Conservation (phyloP, 2,888 invertebrate species). For the Cataglyphis rosenhaueri region DNA sequence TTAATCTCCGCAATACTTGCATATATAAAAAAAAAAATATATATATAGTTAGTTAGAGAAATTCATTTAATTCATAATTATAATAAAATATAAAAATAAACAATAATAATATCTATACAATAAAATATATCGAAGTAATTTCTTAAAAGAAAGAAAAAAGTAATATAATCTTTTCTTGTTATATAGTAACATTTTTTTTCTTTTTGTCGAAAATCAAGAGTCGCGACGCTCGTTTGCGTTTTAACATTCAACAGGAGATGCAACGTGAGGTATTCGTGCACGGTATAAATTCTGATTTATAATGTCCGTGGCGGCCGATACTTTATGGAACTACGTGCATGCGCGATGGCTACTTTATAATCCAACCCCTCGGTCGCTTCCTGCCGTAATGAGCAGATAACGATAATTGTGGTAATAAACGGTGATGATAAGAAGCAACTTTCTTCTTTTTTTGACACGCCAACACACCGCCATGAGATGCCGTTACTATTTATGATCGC, state of each 20-base stretch:
- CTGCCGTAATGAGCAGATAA: conserved; percentile 50
- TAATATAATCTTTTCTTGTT: not conserved
- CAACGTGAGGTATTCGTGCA: conserved; percentile 38
- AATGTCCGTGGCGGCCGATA: conserved; percentile 26
- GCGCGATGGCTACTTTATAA: conserved; percentile 44
- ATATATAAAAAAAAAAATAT: not conserved
- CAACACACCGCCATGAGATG: conserved; percentile 20
- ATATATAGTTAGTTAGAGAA: not conserved
- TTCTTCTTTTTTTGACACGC: conserved; percentile 24
- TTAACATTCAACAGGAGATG: conserved; percentile 44
- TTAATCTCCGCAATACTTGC: not conserved
- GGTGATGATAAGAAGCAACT: conserved; percentile 26
- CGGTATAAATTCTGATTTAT: conserved; percentile 54
- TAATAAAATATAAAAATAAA: not conserved
- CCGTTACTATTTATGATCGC: conserved; percentile 34
- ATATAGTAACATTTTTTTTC: not conserved
- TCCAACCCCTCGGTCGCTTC: conserved; percentile 34
- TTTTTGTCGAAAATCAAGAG: not conserved
- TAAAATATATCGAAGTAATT: not conserved
- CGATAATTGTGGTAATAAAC: conserved; percentile 48
- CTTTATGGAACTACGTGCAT: conserved; percentile 52
- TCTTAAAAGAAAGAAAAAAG: not conserved
- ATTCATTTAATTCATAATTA: conserved; percentile 2
- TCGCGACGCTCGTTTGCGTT: not conserved
- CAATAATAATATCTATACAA: too few relatives aligned